Evolutionary conservation across 2,888 invertebrate genomes (phyloP), one percentile per base, ranked within the genome.

Genomic region (Pheosia gnoma): DNA sequence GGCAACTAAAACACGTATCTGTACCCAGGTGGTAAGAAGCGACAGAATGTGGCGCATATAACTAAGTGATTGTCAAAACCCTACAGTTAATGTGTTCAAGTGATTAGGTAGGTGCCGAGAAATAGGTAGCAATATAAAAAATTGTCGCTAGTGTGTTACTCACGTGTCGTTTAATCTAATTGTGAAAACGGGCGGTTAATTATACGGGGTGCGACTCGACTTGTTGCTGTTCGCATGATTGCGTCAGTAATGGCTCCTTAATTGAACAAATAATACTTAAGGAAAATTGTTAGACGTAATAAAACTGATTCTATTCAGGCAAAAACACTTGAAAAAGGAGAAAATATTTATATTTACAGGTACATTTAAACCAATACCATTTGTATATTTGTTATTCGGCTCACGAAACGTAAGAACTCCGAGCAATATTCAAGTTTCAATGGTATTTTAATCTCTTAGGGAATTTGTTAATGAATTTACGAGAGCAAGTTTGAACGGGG

Each of bases 381-480:
- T 9, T 6, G 10, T 37, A 10, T 3, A 36, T 53, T 53, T 5
- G 37, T 38, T 4, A 65, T 61, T 58, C 62, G 57, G 61, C 52
- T 56, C 25, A 43, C 37, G 37, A 47, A 60, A 52, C 41, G 37
- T 45, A 64, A 59, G 53, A 70, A 71, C 57, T 70, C 45, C 49
- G 61, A 74, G 71, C 68, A 62, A 73, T 71, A 61, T 63, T 60
- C 58, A 73, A 70, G 64, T 74, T 72, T 66, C 62, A 63, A 68
- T 62, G 66, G 68, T 57, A 62, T 70, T 68, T 63, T 71, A 72
- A 74, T 70, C 68, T 65, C 51, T 66, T 63, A 51, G 66, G 60
- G 67, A 72, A 73, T 70, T 70, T n/a, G 58, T 11, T 70, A 66
- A 72, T 73, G 66, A 70, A 72, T 72, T 73, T 71, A 60, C 61